phyloP scores from a whole-genome alignment of 2,113 vertebrate species.

The Tachysurus fulvidraco region DNA sequence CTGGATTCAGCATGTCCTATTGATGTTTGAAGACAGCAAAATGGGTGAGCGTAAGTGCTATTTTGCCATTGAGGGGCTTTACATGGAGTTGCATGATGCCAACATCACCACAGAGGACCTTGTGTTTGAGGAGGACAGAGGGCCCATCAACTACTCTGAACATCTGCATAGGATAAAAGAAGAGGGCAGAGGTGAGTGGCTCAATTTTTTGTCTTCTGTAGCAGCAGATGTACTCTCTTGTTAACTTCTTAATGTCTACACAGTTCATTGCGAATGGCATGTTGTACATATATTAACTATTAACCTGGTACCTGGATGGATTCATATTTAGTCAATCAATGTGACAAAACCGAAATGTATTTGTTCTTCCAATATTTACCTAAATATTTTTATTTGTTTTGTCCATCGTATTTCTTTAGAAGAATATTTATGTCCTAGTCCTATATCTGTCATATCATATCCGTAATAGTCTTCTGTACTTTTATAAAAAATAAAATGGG shows the following conservation, averaged over 20 bases:
- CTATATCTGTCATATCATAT: not conserved
- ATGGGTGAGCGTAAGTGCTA: constrained; percentile 80
- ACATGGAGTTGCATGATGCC: constrained; percentile 66
- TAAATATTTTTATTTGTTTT: not conserved
- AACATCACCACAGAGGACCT: constrained; percentile 78
- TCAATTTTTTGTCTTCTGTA: not conserved
- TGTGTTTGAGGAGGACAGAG: constrained; percentile 73
- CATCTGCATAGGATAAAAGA: constrained; percentile 75
- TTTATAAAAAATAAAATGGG: not conserved
- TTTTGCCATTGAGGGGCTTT: constrained; percentile 87
- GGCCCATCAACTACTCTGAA: constrained; percentile 71
- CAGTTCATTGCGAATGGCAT: not conserved
- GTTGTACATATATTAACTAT: not conserved
- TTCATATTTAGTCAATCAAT: not conserved
- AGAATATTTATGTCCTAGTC: not conserved
- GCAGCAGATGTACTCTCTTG: not conserved
- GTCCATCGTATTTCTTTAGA: not conserved
- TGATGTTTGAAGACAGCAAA: constrained; percentile 82
- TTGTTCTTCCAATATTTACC: not conserved
- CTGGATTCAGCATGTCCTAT: constrained; percentile 78
- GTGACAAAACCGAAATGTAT: not conserved
- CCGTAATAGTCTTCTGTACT: not conserved
- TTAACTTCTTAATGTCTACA: not conserved
- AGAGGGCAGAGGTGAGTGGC: constrained; percentile 76
- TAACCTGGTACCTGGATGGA: not conserved